phyloP scores from a whole-genome alignment of 2,113 vertebrate species.

The Scomber colias region DNA sequence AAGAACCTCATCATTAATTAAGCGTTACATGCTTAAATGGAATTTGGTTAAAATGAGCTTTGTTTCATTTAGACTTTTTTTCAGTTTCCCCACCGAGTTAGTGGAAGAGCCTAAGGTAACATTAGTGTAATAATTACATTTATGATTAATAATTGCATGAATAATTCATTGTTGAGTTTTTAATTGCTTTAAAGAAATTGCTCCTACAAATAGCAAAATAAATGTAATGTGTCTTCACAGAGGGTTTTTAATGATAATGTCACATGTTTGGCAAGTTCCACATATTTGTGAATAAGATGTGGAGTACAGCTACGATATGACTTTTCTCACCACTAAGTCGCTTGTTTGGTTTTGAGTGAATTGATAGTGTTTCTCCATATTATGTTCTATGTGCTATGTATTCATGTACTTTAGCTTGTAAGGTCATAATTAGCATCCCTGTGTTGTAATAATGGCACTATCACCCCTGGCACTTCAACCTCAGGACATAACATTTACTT shows the following conservation, averaged over 20 bases:
- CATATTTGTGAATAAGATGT: background rate
- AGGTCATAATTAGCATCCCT: background rate
- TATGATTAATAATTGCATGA: conserved; percentile 58
- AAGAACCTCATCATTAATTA: conserved; percentile 24
- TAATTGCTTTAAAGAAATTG: conserved; percentile 43
- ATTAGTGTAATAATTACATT: conserved; percentile 54
- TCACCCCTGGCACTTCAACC: background rate
- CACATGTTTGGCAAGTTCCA: background rate
- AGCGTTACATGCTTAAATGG: conserved; percentile 13
- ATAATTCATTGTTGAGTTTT: conserved; percentile 64
- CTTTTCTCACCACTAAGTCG: no score
- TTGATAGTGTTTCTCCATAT: background rate
- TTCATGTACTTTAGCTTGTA: background rate
- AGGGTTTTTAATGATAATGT: conserved; percentile 2
- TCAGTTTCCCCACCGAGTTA: conserved; percentile 21
- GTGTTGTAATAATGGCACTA: background rate
- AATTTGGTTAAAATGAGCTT: conserved; percentile 27
- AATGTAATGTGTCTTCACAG: background rate
- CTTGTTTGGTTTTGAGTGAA: no score
- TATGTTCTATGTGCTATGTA: background rate
- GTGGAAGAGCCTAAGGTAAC: conserved; percentile 40
- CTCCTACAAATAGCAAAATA: background rate
- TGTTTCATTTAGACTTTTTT: conserved; percentile 9
- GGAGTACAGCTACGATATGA: no score
- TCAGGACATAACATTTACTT: no score